Conservation (phyloP, 2,797 vertebrate species). For the Squalus acanthias region DNA sequence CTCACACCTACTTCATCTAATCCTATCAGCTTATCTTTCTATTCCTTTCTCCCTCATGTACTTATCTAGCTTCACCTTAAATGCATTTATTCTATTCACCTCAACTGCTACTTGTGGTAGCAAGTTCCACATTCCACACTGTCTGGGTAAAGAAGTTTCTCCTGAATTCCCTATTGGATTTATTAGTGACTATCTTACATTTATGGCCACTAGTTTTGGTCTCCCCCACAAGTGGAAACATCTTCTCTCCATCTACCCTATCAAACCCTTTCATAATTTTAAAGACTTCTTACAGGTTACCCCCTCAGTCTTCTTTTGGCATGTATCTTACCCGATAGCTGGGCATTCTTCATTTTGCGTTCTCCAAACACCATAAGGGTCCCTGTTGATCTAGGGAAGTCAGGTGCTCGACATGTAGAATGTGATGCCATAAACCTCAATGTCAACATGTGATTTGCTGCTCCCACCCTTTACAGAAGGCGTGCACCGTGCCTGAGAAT, state of each 20-base stretch:
- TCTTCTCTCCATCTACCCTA: background rate
- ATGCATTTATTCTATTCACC: background rate
- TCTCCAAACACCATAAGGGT: background rate
- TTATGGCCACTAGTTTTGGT: background rate
- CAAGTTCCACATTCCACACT: background rate
- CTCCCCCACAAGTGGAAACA: background rate
- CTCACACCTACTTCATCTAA: background rate
- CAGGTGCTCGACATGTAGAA: background rate
- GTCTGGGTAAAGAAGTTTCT: background rate
- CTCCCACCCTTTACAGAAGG: background rate
- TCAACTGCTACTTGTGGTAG: background rate
- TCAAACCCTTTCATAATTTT: background rate
- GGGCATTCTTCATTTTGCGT: background rate
- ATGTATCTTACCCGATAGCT: background rate
- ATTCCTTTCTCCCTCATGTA: background rate
- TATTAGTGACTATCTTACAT: background rate
- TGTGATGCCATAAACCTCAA: background rate
- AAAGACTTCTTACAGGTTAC: background rate
- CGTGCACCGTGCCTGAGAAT: background rate
- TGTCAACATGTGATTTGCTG: background rate
- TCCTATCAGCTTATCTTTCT: background rate
- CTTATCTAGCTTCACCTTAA: background rate
- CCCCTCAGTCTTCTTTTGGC: background rate
- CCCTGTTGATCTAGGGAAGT: background rate
- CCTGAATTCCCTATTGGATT: background rate